Evolutionary conservation across 2,888 invertebrate genomes (phyloP).

Genomic region (Himalopsyche tibetana): DNA sequence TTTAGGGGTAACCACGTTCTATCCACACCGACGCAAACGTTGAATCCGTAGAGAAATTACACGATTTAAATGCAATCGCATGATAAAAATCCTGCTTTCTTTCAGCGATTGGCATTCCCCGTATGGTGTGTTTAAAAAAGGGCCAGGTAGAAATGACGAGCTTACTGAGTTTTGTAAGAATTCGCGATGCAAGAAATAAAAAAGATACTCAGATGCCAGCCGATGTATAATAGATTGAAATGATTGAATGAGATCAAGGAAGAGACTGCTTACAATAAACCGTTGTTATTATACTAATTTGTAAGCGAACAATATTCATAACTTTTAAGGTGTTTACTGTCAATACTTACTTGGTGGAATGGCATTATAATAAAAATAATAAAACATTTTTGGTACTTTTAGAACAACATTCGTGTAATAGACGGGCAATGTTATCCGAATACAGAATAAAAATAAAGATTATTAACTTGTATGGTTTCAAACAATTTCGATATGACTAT

Average conservation of each 20-base stretch:
- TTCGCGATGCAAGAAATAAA: slow-evolving; percentile 2
- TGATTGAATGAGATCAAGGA: slow-evolving; percentile 3
- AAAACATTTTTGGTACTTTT: no score
- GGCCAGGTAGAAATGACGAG: background rate
- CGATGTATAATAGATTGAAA: background rate
- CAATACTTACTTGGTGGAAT: no score
- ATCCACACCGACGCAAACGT: no score
- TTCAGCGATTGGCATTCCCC: background rate
- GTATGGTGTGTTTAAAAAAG: background rate
- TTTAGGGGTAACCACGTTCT: no score
- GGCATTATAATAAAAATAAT: no score
- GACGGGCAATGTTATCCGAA: background rate
- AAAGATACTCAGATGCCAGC: background rate
- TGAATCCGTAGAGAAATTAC: no score
- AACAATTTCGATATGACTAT: background rate
- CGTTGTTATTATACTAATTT: background rate
- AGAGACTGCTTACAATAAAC: background rate
- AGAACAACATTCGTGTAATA: background rate
- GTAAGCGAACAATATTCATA: background rate
- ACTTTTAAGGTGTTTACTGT: no score
- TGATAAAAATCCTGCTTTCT: no score
- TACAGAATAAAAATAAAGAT: background rate
- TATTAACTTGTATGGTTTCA: background rate
- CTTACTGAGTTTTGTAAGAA: slow-evolving; percentile 1
- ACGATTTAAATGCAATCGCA: no score